These are phyloP conservation scores for Thaumetopoea pityocampa DNA, from an alignment of 1,140 invertebrate species.

Conservation along the genomic window DNA sequence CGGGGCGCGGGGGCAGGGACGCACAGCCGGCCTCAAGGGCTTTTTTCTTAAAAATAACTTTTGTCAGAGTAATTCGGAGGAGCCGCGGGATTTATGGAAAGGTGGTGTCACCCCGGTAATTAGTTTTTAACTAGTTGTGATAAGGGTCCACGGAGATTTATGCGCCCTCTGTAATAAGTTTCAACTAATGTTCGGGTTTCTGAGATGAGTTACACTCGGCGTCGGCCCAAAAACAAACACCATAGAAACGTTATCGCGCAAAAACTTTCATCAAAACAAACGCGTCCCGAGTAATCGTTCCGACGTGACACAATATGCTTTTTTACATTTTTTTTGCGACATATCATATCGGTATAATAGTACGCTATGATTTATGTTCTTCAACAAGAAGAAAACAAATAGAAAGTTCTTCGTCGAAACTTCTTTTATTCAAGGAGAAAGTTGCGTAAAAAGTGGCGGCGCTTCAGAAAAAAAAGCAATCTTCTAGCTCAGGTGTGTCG, in stretches of 20 bases:
- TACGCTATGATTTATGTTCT: conserved; percentile 55
- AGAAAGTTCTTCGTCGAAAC: conserved; percentile 69
- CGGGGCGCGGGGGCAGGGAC: conserved; percentile 33
- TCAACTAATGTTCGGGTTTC: conserved; percentile 29
- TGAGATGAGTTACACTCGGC: conserved; percentile 30
- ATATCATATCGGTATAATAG: conserved; percentile 51
- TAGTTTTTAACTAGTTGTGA: conserved; percentile 76
- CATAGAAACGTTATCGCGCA: conserved; percentile 3
- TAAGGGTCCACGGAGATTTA: conserved; percentile 66
- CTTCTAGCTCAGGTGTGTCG: conserved; percentile 75
- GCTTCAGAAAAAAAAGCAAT: conserved; percentile 76
- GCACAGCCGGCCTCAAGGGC: conserved; percentile 67
- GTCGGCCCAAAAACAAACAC: conserved; percentile 18
- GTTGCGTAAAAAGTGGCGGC: conserved; percentile 73
- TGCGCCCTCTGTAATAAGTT: conserved; percentile 47
- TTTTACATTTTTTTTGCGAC: conserved; percentile 49
- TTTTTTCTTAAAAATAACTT: conserved; percentile 76
- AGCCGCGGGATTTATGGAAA: conserved; percentile 67
- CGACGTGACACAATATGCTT: conserved; percentile 61
- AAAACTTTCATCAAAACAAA: conserved; percentile 42
- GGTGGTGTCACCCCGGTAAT: conserved; percentile 73
- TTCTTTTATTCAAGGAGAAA: conserved; percentile 74
- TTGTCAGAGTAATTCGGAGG: conserved; percentile 70
- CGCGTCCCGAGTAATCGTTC: conserved; percentile 37
- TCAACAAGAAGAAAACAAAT: conserved; percentile 46